Evolutionary conservation across 2,113 vertebrate species (phyloP).

Genomic region (Plecotus auritus): DNA sequence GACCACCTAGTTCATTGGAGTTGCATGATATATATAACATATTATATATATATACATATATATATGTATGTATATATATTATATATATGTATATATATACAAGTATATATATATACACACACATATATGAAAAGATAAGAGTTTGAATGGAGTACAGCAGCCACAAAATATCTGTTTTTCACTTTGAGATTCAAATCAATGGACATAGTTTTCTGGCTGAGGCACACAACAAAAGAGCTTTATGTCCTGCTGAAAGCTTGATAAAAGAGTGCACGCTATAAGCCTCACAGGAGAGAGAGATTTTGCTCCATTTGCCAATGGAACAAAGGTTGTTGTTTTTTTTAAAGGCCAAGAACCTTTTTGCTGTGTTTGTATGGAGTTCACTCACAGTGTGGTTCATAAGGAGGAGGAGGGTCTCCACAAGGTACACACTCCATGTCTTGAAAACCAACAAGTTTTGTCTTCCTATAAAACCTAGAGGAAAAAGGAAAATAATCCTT

Average conservation of each 20-base stretch:
- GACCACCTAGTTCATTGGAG: not conserved
- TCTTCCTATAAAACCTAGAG: slow-evolving; percentile 95
- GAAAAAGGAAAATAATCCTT: slow-evolving; percentile 14
- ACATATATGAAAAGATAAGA: not conserved
- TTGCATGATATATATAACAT: not conserved
- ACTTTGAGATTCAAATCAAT: not conserved
- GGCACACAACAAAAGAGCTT: not conserved
- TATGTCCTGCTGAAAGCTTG: not conserved
- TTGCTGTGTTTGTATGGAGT: not conserved
- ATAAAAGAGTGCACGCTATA: not conserved
- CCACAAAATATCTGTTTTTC: not conserved
- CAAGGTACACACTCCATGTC: slow-evolving; percentile 98
- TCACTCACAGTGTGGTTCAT: slow-evolving; percentile 96
- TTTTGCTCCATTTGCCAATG: not conserved
- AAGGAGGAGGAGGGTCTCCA: slow-evolving; percentile 94
- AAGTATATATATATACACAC: no score
- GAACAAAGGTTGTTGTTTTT: not conserved
- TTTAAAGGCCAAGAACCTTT: not conserved
- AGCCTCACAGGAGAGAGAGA: not conserved
- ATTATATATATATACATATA: not conserved
- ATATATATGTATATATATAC: no score
- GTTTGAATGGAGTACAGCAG: no score
- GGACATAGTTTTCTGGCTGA: not conserved
- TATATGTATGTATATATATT: not conserved
- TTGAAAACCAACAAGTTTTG: slow-evolving; percentile 96